These are phyloP conservation scores for Passer montanus DNA, from an alignment of 2,113 vertebrate species.

Conservation along the genomic window DNA sequence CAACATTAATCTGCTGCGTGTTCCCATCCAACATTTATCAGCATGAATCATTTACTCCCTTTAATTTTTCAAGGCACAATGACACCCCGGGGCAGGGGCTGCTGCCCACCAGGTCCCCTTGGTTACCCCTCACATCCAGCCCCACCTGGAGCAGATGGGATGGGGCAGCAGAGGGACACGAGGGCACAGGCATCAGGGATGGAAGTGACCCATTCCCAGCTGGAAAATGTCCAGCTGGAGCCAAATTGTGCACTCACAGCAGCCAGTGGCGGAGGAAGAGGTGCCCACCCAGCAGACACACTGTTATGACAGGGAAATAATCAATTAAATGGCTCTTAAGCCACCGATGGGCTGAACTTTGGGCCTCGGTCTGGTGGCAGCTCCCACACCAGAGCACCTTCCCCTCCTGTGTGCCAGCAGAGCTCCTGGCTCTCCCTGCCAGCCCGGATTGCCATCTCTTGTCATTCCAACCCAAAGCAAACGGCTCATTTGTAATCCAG, in stretches of 20 bases:
- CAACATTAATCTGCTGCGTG: background rate
- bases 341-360: constrained; percentile 76
- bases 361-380: constrained; percentile 59
- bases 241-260: background rate
- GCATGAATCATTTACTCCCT: constrained; percentile 21
- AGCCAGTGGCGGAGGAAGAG: background rate
- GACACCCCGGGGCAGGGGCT: background rate
- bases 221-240: background rate
- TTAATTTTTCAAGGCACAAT: background rate
- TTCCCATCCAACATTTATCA: constrained; percentile 22
- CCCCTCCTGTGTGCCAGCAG: background rate
- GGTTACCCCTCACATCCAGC: background rate
- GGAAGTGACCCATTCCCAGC: background rate
- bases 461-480: constrained; percentile 83
- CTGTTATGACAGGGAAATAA: constrained; percentile 77
- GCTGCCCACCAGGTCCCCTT: background rate
- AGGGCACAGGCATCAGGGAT: accelerated
- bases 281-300: constrained; percentile 26
- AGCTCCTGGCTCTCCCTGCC: constrained; percentile 51
- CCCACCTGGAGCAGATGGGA: accelerated
- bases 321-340: constrained; percentile 81
- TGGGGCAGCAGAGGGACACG: background rate
- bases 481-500: constrained; percentile 86
- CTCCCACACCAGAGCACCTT: background rate
- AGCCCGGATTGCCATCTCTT: constrained; percentile 80